phyloP scores from a whole-genome alignment of 2,888 invertebrate species.

The Lasioglossum malachurum region DNA sequence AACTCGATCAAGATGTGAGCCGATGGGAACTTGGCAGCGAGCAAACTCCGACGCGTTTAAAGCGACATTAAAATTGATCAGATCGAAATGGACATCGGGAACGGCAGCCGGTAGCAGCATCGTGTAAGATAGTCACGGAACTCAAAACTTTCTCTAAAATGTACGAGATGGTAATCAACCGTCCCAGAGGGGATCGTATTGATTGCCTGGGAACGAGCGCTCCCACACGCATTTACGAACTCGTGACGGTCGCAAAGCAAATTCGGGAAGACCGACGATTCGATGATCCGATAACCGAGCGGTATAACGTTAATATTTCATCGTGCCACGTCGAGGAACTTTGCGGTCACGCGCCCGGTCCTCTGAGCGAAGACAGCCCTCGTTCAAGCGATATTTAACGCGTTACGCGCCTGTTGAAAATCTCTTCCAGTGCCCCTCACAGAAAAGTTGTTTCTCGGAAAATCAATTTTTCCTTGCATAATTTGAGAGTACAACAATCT shows the following conservation, averaged over 20 bases:
- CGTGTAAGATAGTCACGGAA: constrained; percentile 41
- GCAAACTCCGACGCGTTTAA: constrained; percentile 8
- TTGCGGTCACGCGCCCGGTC: constrained; percentile 49
- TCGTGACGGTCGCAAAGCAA: constrained; percentile 54
- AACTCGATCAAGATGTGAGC: constrained; percentile 4
- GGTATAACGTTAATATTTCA: constrained; percentile 73
- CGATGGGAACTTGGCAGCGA: background rate
- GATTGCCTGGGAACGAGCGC: constrained; percentile 46
- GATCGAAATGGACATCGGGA: constrained; percentile 52
- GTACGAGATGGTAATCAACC: constrained; percentile 59
- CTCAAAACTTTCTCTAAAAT: constrained; percentile 64
- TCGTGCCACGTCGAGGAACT: constrained; percentile 68
- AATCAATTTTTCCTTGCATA: background rate
- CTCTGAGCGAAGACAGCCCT: constrained; percentile 1
- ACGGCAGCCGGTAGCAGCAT: constrained; percentile 5
- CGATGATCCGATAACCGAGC: constrained; percentile 57
- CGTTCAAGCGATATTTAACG: constrained; percentile 10
- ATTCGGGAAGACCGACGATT: constrained; percentile 49
- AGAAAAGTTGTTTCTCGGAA: background rate
- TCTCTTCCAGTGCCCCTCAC: background rate
- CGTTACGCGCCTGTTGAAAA: background rate
- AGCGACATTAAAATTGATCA: constrained; percentile 53
- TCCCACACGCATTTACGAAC: constrained; percentile 59
- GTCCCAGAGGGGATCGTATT: constrained; percentile 66
- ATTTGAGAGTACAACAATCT: background rate